These are phyloP conservation scores for Stictonetta naevosa DNA, from an alignment of 2,113 vertebrate species.

Conservation along the genomic window DNA sequence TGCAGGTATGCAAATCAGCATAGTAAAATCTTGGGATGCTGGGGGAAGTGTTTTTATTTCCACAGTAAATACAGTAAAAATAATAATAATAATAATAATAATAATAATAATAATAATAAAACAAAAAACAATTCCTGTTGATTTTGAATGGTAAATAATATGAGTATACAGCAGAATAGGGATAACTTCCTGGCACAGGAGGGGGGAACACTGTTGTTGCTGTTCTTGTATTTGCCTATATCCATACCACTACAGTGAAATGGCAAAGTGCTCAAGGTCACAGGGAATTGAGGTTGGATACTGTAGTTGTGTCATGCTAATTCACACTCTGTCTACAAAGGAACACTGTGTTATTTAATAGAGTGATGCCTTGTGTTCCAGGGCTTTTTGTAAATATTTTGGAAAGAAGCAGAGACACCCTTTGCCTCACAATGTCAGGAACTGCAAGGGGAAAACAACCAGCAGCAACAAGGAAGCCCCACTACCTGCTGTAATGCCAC, in stretches of 20 bases:
- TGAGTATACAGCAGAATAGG: background rate
- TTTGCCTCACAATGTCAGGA: background rate
- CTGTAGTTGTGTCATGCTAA: background rate
- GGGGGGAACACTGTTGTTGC: rapidly evolving
- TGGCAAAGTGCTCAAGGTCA: background rate
- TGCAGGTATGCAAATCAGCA: slow-evolving; percentile 4
- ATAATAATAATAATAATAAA: too few relatives aligned
- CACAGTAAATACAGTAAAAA: background rate
- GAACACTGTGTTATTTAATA: rapidly evolving
- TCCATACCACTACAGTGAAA: background rate
- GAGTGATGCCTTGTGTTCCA: background rate
- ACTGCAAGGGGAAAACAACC: background rate
- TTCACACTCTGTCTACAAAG: background rate
- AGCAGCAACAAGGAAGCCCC: background rate
- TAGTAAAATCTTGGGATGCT: background rate
- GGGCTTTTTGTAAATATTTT: background rate
- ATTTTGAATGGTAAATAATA: background rate
- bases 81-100: too few relatives aligned
- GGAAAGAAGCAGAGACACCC: background rate
- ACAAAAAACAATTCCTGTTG: background rate
- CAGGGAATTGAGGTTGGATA: background rate
- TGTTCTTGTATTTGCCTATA: background rate
- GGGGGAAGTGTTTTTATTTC: background rate
- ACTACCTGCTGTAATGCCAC: background rate
- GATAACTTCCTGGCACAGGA: background rate